Evolutionary conservation across 92 coral and sea anemone species (phyloP), one percentile per base, ranked within the genome.

Genomic region (Diadumene lineata): DNA sequence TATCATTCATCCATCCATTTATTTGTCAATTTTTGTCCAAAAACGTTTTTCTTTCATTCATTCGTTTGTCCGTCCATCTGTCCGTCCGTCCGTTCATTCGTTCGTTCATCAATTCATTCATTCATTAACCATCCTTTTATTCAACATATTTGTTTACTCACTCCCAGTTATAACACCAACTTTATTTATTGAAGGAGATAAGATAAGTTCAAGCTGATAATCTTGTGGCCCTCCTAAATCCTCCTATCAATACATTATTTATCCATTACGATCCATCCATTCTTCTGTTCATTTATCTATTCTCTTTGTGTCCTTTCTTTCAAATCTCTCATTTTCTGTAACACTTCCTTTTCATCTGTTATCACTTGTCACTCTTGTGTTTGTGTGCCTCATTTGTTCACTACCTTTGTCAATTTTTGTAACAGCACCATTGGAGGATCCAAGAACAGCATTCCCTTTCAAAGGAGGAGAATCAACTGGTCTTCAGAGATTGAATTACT

Each of bases 361-460:
- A n/a, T 66, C 53, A 31, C 51, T 10, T 27, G 13, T 62, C 31
- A 62, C 26, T n/a, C 68, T 25, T 62, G 11, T 17, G 17, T 44
- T 44, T 17, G 17, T 44, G 9, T 8, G 17, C 9, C 10, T 44
- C 51, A 8, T 44, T 8, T 62, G 7, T 25, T 8, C 15, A 8
- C 33, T n/a, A n/a, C n/a, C n/a, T n/a, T n/a, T n/a, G n/a, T n/a
- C n/a, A n/a, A n/a, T 64, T 17, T 26, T 67, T 19, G 15, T 38
- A 9, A 31, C 61, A 71, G 72, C 43, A 51, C 25, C 69, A 30
- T 43, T 68, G 13, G 46, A 50, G 43, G 87, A 85, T 51, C 15
- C 74, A n/a, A 74, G 85, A 31, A 44, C 85, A 34, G 89, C 89
- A 21, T 85, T 85, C 31, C 86, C 89, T 9, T 85, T 85, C 64